These are phyloP conservation scores for Stomatorhinus ivindoensis DNA, from an alignment of 2,113 vertebrate genomes.

Conservation along the genomic window DNA sequence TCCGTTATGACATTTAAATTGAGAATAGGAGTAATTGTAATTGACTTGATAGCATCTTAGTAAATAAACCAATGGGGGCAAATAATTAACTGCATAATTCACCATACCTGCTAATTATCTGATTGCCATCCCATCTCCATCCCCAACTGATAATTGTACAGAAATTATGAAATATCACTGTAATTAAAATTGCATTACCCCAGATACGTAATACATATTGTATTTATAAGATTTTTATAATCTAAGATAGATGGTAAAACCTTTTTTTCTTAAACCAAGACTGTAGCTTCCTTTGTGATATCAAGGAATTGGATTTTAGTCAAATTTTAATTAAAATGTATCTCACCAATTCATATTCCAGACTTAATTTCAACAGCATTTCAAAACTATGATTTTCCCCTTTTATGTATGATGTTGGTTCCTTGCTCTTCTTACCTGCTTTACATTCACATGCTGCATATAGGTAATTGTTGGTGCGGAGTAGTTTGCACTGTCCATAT, in stretches of 20 bases:
- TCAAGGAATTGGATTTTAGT: background rate
- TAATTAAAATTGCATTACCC: slow-evolving; percentile 36
- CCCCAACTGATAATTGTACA: slow-evolving; percentile 27
- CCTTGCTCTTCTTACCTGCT: slow-evolving; percentile 75
- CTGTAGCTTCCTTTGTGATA: background rate
- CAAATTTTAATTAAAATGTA: background rate
- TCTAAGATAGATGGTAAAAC: background rate
- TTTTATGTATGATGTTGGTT: background rate
- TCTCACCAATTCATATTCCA: background rate
- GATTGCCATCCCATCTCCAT: slow-evolving; percentile 31
- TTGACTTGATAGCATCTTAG: slow-evolving; percentile 26
- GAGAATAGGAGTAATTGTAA: slow-evolving; percentile 39
- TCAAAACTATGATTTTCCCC: background rate
- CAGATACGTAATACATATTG: slow-evolving; percentile 13
- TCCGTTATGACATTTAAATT: slow-evolving; percentile 11
- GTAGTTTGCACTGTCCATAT: slow-evolving; percentile 94
- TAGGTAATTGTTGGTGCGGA: slow-evolving; percentile 94
- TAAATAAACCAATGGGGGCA: slow-evolving; percentile 30
- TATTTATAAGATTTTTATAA: background rate
- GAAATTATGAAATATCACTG: slow-evolving; percentile 28
- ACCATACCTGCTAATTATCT: slow-evolving; percentile 30
- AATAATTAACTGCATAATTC: slow-evolving; percentile 32
- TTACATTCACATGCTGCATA: slow-evolving; percentile 97
- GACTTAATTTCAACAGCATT: background rate
- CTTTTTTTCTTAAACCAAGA: background rate